Base-by-base conservation (phyloP, 2,888 invertebrate species). In the Hoplodrina ambigua region DNA sequence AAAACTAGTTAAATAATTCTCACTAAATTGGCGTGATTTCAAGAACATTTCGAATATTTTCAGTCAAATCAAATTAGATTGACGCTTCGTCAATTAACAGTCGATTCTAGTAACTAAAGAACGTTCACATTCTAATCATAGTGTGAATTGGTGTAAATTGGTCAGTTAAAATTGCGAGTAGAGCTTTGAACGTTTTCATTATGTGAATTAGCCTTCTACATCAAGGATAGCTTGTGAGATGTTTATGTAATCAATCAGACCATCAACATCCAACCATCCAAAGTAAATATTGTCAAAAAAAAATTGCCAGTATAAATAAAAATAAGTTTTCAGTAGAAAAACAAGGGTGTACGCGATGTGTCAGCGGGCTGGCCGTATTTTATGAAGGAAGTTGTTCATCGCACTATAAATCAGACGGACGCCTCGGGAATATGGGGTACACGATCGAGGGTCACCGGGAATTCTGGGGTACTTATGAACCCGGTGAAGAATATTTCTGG, bases 381-480 rank as follows among this genome's bases (percentile, higher is more conserved):
- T 92, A 92, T 92, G 91, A 91, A 93, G 93, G 94, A 94, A 94
- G 91, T 91, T 90, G 90, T 91, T 91, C 93, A 91, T 94, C 92
- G 90, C 83, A 87, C 88, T 85, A 92, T 94, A 93, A 93, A 94
- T 94, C 94, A 92, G 82, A 83, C 81, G 89, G 90, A 90, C 90
- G 85, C 85, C 83, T 78, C 69, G 70, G 56, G 61, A 55, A 68
- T 62, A 69, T 80, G 50, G 78, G 88, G 87, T 56, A 83, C 89
- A 75, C 20, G 63, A 80, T 57, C 25, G 52, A 15, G 37, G 72
- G 78, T 61, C 33, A 78, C 78, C 60, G 30, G 49, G 44, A 58
- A 61, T 33, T 15, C 0, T 19, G 10, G 58, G 58, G 52, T 17
- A 52, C 13, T 61, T 50, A 60, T 58, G 46, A 54, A 54, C 19